Conservation (phyloP, 2,797 vertebrate genomes). For the Manis crassicaudata region DNA sequence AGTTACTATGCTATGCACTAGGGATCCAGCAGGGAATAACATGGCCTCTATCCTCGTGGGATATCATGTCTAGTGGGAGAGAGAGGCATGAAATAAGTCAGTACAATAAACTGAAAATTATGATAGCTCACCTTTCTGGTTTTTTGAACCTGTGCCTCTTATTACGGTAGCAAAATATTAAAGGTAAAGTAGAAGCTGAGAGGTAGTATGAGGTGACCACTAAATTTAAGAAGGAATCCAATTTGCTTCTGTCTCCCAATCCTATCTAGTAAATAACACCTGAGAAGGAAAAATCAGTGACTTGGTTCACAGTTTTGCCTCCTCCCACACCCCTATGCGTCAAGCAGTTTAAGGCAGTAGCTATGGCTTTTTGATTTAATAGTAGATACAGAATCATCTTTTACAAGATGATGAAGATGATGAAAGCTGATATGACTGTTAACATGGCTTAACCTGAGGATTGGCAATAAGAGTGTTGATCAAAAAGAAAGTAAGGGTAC, state of each 20-base stretch:
- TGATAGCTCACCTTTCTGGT: neutral
- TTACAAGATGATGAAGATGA: neutral
- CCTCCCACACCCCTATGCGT: neutral
- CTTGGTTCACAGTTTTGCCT: constrained; percentile 2
- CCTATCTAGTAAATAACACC: neutral
- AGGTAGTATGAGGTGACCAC: neutral
- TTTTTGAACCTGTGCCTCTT: constrained; percentile 5
- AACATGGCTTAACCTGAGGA: constrained; percentile 1
- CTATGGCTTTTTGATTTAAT: constrained; percentile 6
- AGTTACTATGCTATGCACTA: neutral
- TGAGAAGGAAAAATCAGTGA: neutral
- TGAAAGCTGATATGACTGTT: neutral
- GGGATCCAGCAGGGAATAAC: constrained; percentile 4
- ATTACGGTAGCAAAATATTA: constrained; percentile 28
- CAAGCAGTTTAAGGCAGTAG: constrained; percentile 16
- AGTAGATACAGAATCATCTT: neutral
- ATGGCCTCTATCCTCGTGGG: neutral
- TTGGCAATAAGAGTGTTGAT: neutral
- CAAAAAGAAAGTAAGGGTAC: neutral
- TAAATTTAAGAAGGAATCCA: neutral
- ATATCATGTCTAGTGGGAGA: neutral
- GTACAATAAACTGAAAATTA: constrained; percentile 41
- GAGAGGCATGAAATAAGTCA: neutral
- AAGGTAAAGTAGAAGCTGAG: neutral
- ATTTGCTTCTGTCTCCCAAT: neutral